A percentile compares a stretch with the other conserved stretches of the same genome.
Conservation (phyloP, 2,113 vertebrate genomes). For the Sinocyclocheilus anophthalmus region DNA sequence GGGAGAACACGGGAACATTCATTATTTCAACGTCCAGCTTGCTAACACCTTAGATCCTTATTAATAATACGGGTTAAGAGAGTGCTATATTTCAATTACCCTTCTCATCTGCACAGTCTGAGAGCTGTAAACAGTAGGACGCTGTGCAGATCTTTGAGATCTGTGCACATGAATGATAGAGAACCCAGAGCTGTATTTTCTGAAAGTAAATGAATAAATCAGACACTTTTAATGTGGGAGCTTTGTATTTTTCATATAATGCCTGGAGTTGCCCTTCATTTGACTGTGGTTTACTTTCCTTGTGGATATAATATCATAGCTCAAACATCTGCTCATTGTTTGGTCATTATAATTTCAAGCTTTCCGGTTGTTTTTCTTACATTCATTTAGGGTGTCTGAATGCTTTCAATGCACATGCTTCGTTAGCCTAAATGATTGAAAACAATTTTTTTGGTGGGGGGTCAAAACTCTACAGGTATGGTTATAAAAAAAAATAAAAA, state of each 20-base stretch:
- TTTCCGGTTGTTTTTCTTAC: not conserved
- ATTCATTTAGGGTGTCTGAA: not conserved
- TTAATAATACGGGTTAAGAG: conserved; percentile 29
- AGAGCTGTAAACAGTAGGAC: conserved; percentile 10
- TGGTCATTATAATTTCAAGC: not conserved
- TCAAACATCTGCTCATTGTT: conserved; percentile 3
- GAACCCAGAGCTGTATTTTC: not conserved
- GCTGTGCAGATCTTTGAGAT: not conserved
- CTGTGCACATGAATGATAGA: conserved; percentile 13
- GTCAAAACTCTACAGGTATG: too few species aligned
- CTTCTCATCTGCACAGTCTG: conserved; percentile 11
- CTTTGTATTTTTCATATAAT: not conserved
- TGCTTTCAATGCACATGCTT: not conserved
- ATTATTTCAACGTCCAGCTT: conserved; percentile 39
- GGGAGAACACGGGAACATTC: not conserved
- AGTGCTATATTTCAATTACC: conserved; percentile 22
- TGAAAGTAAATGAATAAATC: not conserved
- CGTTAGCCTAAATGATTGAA: not conserved
- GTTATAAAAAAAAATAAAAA: too few species aligned
- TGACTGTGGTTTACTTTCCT: not conserved
- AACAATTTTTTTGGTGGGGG: not conserved
- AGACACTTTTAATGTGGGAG: not conserved
- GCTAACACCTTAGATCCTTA: conserved; percentile 7
- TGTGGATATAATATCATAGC: not conserved
- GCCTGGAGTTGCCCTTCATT: not conserved